phyloP scores from a whole-genome alignment of 2,888 invertebrate species.

The Cephonodes hylas region DNA sequence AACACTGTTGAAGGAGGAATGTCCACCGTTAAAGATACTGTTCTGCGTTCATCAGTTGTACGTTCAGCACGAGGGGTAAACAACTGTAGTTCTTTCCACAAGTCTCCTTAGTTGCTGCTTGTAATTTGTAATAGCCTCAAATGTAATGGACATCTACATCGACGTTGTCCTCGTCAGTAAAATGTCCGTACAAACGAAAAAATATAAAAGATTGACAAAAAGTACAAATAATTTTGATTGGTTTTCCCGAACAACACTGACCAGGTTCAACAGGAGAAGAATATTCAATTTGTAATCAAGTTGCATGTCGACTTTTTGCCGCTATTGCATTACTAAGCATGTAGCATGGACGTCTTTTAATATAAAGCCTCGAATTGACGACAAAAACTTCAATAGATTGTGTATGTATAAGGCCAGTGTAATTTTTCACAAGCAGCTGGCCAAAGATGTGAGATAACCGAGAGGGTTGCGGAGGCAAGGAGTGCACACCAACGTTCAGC shows the following conservation, averaged over 20 bases:
- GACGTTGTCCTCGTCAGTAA: too few species aligned
- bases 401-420: neutral
- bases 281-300: too few species aligned
- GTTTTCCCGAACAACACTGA: too few species aligned
- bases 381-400: neutral
- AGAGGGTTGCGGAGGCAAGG: neutral
- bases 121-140: too few species aligned
- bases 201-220: too few species aligned
- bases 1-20: conserved; percentile 41
- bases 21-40: conserved; percentile 54
- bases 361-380: too few species aligned
- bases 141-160: too few species aligned
- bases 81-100: neutral
- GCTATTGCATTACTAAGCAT: neutral
- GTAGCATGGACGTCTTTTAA: neutral
- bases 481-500: neutral
- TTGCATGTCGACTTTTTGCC: too few species aligned
- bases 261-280: too few species aligned
- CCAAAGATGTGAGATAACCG: neutral
- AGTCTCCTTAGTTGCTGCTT: neutral
- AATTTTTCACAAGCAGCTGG: neutral
- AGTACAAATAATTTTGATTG: too few species aligned
- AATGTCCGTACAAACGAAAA: too few species aligned
- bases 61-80: neutral
- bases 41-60: conserved; percentile 12